Conservation (phyloP, 2,113 vertebrate genomes). For the Callorhinus ursinus region DNA sequence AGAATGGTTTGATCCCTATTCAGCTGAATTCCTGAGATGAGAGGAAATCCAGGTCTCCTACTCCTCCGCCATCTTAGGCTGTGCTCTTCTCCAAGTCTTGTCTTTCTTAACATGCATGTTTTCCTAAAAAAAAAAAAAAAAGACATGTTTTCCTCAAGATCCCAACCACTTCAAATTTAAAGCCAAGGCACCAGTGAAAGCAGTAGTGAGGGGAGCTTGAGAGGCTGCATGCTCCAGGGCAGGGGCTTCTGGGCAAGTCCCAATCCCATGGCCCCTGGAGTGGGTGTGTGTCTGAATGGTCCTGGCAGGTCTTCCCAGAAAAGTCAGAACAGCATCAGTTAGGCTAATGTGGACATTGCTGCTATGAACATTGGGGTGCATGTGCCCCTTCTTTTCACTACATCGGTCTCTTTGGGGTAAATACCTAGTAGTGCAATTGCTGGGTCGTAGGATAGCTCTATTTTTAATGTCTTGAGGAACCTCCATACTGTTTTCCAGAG, state of each 20-base stretch:
- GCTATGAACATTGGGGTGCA: too few relatives aligned
- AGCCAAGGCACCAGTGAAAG: background rate
- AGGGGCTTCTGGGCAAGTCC: background rate
- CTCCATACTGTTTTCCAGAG: too few relatives aligned
- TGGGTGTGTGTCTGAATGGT: background rate
- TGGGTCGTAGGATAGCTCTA: too few relatives aligned
- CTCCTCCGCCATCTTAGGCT: too few relatives aligned
- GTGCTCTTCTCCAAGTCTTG: background rate
- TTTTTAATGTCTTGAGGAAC: too few relatives aligned
- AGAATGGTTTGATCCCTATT: too few relatives aligned
- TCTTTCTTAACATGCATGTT: background rate
- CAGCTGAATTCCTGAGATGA: too few relatives aligned
- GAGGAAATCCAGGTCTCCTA: too few relatives aligned
- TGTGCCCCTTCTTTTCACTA: too few relatives aligned
- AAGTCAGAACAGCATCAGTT: background rate
- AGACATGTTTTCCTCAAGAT: background rate
- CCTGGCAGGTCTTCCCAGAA: background rate
- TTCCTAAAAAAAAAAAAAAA: background rate
- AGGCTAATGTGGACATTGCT: too few relatives aligned
- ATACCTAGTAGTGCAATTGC: too few relatives aligned
- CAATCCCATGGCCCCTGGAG: background rate
- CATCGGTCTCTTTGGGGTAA: too few relatives aligned
- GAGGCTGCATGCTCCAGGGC: background rate
- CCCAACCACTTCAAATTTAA: background rate
- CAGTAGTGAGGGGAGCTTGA: background rate